phyloP scores from a whole-genome alignment of 2,797 vertebrate species.

The Nyctalus aviator region DNA sequence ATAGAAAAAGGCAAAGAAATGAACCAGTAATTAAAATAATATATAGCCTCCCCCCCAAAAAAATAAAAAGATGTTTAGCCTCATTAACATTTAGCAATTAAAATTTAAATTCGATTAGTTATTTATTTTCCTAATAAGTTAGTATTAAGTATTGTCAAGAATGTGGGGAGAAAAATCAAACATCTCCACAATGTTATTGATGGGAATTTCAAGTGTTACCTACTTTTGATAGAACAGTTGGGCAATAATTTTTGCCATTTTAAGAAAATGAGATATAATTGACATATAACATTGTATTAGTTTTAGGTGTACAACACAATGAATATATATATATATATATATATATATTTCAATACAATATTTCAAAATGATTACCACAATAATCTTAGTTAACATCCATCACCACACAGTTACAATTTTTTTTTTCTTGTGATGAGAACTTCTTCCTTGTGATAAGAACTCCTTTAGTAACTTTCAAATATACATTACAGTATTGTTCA shows the following conservation, averaged over 20 bases:
- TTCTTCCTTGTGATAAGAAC: neutral
- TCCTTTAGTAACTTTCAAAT: neutral
- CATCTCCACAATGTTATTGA: neutral
- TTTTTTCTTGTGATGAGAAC: neutral
- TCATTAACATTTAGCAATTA: neutral
- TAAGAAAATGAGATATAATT: neutral
- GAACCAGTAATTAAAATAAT: neutral
- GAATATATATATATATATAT: neutral
- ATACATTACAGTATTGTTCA: neutral
- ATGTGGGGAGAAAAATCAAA: neutral
- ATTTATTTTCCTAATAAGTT: neutral
- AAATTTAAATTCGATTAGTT: neutral
- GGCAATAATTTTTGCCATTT: neutral
- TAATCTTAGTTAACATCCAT: neutral
- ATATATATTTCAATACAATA: too few relatives aligned
- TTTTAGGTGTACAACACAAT: neutral
- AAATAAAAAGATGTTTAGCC: neutral
- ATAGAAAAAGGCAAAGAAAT: slow-evolving; percentile 7
- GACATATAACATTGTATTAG: neutral
- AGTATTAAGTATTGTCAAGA: neutral
- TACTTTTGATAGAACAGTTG: neutral
- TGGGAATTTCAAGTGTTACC: neutral
- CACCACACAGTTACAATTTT: neutral
- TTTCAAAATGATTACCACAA: neutral
- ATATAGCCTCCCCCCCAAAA: neutral